Evolutionary conservation across 2,797 vertebrate species (phyloP).

Genomic region (Phoxinus dragarum): DNA sequence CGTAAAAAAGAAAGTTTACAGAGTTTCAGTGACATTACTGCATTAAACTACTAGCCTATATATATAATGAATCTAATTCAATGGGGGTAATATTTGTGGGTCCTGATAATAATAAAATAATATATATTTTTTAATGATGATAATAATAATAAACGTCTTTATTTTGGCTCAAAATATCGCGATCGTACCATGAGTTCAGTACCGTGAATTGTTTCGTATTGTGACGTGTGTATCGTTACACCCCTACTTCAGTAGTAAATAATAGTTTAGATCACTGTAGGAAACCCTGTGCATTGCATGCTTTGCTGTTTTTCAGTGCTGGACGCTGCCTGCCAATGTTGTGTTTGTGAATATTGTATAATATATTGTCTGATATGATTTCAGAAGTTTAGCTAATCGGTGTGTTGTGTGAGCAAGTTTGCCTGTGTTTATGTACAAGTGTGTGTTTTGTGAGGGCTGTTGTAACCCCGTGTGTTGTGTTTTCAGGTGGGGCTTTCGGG

Average conservation of each 20-base stretch:
- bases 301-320: conserved; percentile 11
- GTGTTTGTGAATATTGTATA: background rate
- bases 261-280: background rate
- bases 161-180: too few relatives aligned
- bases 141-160: too few relatives aligned
- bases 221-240: background rate
- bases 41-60: too few relatives aligned
- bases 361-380: background rate
- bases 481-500: conserved; percentile 92
- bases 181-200: too few relatives aligned
- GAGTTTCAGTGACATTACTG: too few relatives aligned
- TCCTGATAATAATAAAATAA: too few relatives aligned
- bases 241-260: background rate
- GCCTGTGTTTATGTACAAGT: background rate
- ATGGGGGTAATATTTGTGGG: too few relatives aligned
- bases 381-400: background rate
- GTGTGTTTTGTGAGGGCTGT: background rate
- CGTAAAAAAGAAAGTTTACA: too few relatives aligned
- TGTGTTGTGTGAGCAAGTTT: background rate
- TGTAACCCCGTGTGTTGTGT: background rate
- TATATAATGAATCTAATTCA: too few relatives aligned
- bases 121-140: too few relatives aligned
- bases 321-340: conserved; percentile 19
- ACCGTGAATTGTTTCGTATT: background rate
- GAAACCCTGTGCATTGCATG: conserved; percentile 12